These are phyloP conservation scores for Aegotheles bennettii DNA, from an alignment of 2,113 vertebrate species.

Conservation along the genomic window DNA sequence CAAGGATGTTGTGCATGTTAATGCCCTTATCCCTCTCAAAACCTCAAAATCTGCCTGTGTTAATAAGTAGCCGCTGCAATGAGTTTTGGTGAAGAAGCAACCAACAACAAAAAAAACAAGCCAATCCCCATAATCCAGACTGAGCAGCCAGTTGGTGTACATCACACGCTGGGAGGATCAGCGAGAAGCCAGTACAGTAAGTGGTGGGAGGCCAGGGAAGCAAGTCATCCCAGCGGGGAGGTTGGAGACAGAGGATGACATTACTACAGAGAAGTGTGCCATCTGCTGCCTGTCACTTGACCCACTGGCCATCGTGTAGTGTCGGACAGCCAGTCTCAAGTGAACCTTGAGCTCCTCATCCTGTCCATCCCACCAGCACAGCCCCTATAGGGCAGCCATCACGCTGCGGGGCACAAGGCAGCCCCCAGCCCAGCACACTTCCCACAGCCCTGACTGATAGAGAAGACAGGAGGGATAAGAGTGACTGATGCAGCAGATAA, in stretches of 20 bases:
- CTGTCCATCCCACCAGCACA: neutral
- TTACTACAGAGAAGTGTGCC: neutral
- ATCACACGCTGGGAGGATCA: rapidly evolving
- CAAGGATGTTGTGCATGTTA: neutral
- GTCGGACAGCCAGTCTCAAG: neutral
- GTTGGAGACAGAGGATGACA: neutral
- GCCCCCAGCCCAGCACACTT: neutral
- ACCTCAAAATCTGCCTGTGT: neutral
- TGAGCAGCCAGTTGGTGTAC: neutral
- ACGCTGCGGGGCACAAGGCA: neutral
- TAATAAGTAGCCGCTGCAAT: neutral
- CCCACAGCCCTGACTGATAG: neutral
- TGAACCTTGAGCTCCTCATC: neutral
- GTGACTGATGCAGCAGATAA: neutral
- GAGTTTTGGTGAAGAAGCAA: neutral
- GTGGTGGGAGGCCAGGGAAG: neutral
- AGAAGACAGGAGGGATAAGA: neutral
- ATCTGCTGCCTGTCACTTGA: neutral
- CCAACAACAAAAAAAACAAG: neutral
- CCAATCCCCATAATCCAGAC: neutral
- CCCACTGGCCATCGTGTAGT: rapidly evolving
- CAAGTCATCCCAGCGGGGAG: neutral
- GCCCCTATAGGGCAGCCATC: neutral
- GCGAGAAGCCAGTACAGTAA: neutral
- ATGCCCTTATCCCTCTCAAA: neutral